Conservation (phyloP, 2,888 invertebrate genomes). For the Abrostola tripartita region DNA sequence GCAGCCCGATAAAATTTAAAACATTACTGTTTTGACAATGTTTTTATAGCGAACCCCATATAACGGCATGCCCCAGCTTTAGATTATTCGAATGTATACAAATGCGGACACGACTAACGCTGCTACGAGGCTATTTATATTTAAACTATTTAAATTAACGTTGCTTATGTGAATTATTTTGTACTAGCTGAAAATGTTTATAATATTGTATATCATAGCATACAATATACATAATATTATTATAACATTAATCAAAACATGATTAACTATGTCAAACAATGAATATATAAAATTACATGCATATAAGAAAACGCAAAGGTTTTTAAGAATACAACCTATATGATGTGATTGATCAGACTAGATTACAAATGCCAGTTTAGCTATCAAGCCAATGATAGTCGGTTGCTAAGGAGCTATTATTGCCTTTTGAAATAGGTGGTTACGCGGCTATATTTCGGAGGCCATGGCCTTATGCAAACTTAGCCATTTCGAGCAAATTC, state of each 20-base stretch:
- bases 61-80: conserved; percentile 45
- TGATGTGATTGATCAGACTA: conserved; percentile 3
- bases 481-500: conserved; percentile 52
- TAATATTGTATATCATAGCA: neutral
- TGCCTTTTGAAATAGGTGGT: conserved; percentile 57
- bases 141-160: conserved; percentile 28
- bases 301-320: too few species aligned
- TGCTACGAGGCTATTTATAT: conserved; percentile 19
- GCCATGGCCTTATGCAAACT: conserved; percentile 71
- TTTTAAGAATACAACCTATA: neutral
- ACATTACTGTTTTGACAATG: conserved; percentile 42
- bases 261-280: neutral
- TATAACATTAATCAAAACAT: neutral
- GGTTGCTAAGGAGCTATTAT: conserved; percentile 53
- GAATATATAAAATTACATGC: neutral
- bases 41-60: conserved; percentile 28
- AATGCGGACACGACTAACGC: conserved; percentile 19
- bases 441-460: conserved; percentile 57
- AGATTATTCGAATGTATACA: conserved; percentile 28
- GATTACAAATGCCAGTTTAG: conserved; percentile 11
- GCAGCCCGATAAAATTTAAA: conserved; percentile 47
- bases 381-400: conserved; percentile 30
- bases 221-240: conserved; percentile 2
- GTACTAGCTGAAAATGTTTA: neutral
- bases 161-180: conserved; percentile 1